Conservation (phyloP, 2,113 vertebrate genomes). For the Notothenia coriiceps region DNA sequence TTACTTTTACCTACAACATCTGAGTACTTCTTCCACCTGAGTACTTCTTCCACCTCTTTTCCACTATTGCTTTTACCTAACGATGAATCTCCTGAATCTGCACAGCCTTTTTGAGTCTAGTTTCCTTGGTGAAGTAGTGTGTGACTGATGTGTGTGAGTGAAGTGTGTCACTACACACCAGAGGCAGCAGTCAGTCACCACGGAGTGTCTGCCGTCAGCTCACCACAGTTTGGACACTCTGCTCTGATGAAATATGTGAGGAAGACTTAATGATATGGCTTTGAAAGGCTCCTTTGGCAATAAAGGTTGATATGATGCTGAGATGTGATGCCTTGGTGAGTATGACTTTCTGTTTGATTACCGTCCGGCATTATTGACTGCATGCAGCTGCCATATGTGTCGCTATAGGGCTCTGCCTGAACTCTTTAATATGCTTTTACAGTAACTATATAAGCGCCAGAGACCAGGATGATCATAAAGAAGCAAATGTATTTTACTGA, state of each 20-base stretch:
- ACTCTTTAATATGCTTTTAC: neutral
- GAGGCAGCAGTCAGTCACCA: slow-evolving; percentile 12
- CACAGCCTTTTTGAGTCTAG: neutral
- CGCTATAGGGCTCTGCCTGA: neutral
- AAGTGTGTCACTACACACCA: slow-evolving; percentile 5
- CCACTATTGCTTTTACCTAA: no score
- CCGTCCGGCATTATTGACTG: neutral
- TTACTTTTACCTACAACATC: no score
- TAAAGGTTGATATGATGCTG: neutral
- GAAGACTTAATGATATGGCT: neutral
- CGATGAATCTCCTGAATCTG: neutral
- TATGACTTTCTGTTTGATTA: neutral
- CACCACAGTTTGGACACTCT: neutral
- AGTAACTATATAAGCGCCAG: neutral
- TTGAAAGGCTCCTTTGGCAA: neutral
- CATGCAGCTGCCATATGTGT: neutral
- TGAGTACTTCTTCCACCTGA: no score
- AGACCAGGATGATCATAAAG: neutral
- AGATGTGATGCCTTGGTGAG: slow-evolving; percentile 28
- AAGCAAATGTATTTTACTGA: neutral
- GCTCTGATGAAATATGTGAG: neutral
- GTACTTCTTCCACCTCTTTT: no score
- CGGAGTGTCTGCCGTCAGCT: slow-evolving; percentile 5
- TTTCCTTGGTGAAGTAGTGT: neutral
- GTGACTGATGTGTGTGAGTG: neutral